Percentiles rank a stretch among this genome's conserved stretches.
Evolutionary conservation across 2,113 vertebrate species (phyloP).

Genomic region (Saccopteryx bilineata): DNA sequence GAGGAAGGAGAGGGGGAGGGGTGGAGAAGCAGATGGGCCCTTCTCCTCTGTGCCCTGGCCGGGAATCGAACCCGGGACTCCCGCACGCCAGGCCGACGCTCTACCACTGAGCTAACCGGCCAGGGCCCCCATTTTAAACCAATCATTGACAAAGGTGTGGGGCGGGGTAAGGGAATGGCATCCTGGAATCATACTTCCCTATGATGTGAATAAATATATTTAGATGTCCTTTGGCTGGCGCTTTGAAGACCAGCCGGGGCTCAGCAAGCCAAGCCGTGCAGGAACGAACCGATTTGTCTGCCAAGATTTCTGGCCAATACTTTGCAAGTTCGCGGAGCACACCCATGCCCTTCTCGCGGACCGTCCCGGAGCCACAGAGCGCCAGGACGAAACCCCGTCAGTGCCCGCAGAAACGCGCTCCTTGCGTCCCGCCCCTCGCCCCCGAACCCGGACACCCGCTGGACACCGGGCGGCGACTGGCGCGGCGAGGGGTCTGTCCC

Average conservation of each 20-base stretch:
- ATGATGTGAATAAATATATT: slow-evolving; percentile 17
- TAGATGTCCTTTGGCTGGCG: slow-evolving; percentile 15
- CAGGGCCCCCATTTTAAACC: neutral
- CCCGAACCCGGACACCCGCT: neutral
- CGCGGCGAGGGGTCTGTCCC: neutral
- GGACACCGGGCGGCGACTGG: neutral
- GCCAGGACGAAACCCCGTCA: neutral
- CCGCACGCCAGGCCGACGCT: no score
- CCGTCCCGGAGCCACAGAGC: neutral
- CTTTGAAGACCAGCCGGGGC: neutral
- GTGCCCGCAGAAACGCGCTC: neutral
- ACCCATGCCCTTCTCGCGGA: neutral
- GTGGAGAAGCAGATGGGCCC: no score
- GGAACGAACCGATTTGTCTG: neutral
- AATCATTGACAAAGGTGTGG: neutral
- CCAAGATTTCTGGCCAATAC: neutral
- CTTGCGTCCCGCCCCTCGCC: neutral
- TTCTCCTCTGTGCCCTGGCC: no score
- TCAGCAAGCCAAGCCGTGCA: neutral
- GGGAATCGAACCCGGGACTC: no score
- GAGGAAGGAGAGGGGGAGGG: no score
- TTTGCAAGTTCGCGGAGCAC: neutral
- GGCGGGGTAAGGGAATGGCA: neutral
- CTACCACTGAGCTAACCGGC: no score
- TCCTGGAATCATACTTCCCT: neutral